phyloP scores from a whole-genome alignment of 2,113 vertebrate species.

The Brachyhypopomus occidentalis region DNA sequence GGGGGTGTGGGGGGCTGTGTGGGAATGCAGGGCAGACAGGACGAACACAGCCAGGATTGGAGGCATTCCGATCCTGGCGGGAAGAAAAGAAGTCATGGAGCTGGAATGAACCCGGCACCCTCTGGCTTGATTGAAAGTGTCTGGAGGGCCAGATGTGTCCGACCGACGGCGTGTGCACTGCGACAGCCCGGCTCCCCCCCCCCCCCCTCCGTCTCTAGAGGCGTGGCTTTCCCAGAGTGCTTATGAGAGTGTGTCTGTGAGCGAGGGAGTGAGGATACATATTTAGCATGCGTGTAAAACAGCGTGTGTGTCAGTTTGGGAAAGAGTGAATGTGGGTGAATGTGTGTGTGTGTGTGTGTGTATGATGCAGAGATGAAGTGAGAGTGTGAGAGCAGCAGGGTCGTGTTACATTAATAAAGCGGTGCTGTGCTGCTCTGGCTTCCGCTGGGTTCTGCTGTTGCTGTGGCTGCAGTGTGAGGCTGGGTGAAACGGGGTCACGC shows the following conservation, averaged over 20 bases:
- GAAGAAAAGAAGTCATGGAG: constrained; percentile 20
- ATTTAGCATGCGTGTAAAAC: neutral
- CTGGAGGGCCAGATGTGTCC: constrained; percentile 44
- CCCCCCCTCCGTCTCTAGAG: constrained; percentile 12
- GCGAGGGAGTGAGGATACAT: no score
- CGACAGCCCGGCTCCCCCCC: constrained; percentile 20
- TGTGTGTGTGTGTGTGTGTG: neutral
- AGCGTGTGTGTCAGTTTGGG: constrained; percentile 19
- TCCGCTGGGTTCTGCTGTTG: constrained; percentile 42
- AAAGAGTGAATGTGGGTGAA: neutral
- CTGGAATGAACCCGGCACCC: constrained; percentile 46
- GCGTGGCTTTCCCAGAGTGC: constrained; percentile 14
- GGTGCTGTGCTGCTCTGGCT: constrained; percentile 49
- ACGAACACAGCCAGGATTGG: neutral
- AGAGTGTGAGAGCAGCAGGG: constrained; percentile 40
- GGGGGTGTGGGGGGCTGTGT: neutral
- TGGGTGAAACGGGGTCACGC: constrained; percentile 55
- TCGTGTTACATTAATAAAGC: constrained; percentile 72
- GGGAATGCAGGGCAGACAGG: neutral
- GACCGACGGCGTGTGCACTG: constrained; percentile 31
- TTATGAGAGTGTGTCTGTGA: constrained; percentile 6
- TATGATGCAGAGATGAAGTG: constrained; percentile 12
- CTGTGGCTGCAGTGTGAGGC: constrained; percentile 31
- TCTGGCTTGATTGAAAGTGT: constrained; percentile 53
- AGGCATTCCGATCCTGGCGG: constrained; percentile 27